These are phyloP conservation scores for Tipula vernalis DNA, from an alignment of 2,888 invertebrate species.

Conservation along the genomic window DNA sequence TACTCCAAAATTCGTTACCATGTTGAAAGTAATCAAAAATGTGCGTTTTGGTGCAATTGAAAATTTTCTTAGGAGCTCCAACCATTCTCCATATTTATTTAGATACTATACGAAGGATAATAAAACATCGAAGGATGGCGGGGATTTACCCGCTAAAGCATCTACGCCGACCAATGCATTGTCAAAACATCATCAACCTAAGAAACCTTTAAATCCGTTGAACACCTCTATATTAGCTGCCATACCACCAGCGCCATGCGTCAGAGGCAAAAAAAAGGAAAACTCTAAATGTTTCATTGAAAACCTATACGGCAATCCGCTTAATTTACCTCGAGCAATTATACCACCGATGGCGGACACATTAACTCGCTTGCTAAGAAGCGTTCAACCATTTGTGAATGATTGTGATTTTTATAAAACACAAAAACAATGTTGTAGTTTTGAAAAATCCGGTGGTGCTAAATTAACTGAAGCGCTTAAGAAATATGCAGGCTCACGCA, in stretches of 20 bases:
- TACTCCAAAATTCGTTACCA: background rate
- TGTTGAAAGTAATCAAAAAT: background rate
- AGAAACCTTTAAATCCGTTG: background rate
- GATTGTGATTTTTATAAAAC: slow-evolving; percentile 41
- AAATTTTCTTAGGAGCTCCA: background rate
- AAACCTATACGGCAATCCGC: slow-evolving; percentile 21
- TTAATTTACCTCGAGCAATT: slow-evolving; percentile 57
- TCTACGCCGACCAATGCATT: background rate
- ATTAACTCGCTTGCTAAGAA: slow-evolving; percentile 57
- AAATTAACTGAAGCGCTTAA: slow-evolving; percentile 48
- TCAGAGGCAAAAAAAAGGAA: background rate
- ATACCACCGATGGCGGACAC: slow-evolving; percentile 73
- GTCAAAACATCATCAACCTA: background rate
- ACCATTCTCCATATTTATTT: background rate
- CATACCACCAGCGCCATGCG: background rate
- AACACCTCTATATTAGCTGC: background rate
- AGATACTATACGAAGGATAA: background rate
- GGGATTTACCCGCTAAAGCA: background rate
- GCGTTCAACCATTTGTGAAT: slow-evolving; percentile 64
- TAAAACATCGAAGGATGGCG: background rate
- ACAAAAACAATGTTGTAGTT: slow-evolving; percentile 36
- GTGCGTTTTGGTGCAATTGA: background rate
- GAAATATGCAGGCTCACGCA: slow-evolving; percentile 46
- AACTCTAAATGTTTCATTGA: background rate
- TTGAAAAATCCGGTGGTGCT: slow-evolving; percentile 34